Conservation (phyloP, 2,113 vertebrate species). For the Poecilia latipinna region DNA sequence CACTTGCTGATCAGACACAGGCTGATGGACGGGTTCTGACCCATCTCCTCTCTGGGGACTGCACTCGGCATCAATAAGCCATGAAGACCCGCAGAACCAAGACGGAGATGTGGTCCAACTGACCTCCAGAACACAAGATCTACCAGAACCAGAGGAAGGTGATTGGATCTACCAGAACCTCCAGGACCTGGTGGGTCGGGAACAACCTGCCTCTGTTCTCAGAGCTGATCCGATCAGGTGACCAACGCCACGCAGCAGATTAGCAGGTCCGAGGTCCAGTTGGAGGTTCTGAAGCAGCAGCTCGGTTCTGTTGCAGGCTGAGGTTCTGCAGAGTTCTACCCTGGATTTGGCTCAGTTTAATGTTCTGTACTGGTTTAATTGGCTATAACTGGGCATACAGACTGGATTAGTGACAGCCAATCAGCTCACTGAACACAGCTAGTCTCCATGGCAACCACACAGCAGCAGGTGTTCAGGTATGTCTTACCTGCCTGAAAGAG, state of each 20-base stretch:
- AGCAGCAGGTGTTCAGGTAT: background rate
- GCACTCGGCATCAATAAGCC: no score
- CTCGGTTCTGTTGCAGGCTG: background rate
- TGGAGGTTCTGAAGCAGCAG: background rate
- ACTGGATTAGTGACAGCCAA: background rate
- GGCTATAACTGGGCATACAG: background rate
- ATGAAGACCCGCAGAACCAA: no score
- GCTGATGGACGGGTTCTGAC: no score
- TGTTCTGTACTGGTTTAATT: background rate
- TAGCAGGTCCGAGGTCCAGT: background rate
- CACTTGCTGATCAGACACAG: background rate
- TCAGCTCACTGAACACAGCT: background rate
- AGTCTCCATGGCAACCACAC: background rate
- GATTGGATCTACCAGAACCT: background rate
- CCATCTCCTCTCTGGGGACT: no score
- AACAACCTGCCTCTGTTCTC: background rate
- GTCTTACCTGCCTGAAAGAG: conserved; percentile 42
- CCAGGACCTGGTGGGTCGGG: background rate
- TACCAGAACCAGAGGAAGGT: no score
- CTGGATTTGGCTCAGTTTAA: background rate
- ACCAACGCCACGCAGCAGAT: conserved; percentile 11
- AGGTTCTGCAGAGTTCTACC: background rate
- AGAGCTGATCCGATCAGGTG: conserved; percentile 10
- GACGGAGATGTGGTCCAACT: no score
- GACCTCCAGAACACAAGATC: background rate